phyloP scores from a whole-genome alignment of 2,888 invertebrate species.

The Hermodice carunculata region DNA sequence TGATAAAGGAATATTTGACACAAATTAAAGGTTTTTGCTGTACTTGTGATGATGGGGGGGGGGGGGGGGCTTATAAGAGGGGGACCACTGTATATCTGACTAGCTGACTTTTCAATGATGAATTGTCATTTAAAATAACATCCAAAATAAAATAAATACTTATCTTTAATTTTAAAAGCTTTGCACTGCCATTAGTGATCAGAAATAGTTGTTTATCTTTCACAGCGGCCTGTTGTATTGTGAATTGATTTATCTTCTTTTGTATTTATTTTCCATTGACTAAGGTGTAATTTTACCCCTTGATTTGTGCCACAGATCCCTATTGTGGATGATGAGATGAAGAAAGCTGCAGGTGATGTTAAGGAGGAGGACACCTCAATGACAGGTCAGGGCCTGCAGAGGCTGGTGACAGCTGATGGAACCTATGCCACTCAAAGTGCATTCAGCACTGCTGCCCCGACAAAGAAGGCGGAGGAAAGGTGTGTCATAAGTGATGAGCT shows the following conservation, averaged over 20 bases:
- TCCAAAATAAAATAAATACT: too few relatives aligned
- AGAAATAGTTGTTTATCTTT: too few relatives aligned
- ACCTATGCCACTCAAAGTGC: slow-evolving; percentile 99
- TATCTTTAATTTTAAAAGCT: too few relatives aligned
- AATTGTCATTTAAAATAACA: too few relatives aligned
- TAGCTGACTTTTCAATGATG: too few relatives aligned
- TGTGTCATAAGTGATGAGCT: too few relatives aligned
- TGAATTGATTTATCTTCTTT: neutral
- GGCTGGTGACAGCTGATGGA: slow-evolving; percentile 96
- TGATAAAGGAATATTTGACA: too few relatives aligned
- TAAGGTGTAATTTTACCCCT: neutral
- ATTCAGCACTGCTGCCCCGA: slow-evolving; percentile 78
- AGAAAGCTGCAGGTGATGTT: slow-evolving; percentile 77
- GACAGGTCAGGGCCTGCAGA: slow-evolving; percentile 71
- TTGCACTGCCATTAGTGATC: too few relatives aligned
- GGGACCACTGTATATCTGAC: too few relatives aligned
- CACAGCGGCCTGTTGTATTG: neutral
- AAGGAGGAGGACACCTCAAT: slow-evolving; percentile 45
- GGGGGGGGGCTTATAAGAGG: too few relatives aligned
- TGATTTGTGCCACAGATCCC: slow-evolving; percentile 70
- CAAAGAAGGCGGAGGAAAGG: slow-evolving; percentile 64
- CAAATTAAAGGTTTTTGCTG: too few relatives aligned
- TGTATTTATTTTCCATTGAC: neutral
- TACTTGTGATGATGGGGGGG: too few relatives aligned
- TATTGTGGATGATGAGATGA: slow-evolving; percentile 76